phyloP scores from a whole-genome alignment of 2,797 vertebrate genomes.

The Enteromius mattozi region DNA sequence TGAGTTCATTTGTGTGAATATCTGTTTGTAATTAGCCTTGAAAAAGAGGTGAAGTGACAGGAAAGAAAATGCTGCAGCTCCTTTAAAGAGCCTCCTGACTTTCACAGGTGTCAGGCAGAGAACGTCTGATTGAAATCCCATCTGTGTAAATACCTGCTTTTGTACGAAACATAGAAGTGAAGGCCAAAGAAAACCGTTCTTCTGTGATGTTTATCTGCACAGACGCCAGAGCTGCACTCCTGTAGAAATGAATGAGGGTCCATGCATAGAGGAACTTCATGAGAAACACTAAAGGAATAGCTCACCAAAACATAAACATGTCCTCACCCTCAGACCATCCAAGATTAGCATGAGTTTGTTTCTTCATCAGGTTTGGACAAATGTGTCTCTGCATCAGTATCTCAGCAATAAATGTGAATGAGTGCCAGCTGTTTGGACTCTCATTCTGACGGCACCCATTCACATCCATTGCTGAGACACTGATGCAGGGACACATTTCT shows the following conservation, averaged over 20 bases:
- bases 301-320: not conserved
- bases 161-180: not conserved
- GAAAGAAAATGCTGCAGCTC: not conserved
- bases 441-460: not conserved
- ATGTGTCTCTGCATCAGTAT: accelerated
- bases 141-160: not conserved
- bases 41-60: not conserved
- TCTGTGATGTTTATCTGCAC: not conserved
- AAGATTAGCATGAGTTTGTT: not conserved
- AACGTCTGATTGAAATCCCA: not conserved
- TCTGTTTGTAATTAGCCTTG: not conserved
- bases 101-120: not conserved
- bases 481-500: not conserved
- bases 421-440: not conserved
- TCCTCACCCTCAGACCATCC: not conserved
- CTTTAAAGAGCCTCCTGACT: not conserved
- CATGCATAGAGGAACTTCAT: not conserved
- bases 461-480: not conserved
- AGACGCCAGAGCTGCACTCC: not conserved
- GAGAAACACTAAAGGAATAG: not conserved
- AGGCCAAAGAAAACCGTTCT: not conserved
- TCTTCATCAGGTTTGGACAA: not conserved
- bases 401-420: not conserved
- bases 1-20: not conserved
- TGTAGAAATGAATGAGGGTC: not conserved